phyloP scores from a whole-genome alignment of 2,113 vertebrate species.

The Callospermophilus lateralis region DNA sequence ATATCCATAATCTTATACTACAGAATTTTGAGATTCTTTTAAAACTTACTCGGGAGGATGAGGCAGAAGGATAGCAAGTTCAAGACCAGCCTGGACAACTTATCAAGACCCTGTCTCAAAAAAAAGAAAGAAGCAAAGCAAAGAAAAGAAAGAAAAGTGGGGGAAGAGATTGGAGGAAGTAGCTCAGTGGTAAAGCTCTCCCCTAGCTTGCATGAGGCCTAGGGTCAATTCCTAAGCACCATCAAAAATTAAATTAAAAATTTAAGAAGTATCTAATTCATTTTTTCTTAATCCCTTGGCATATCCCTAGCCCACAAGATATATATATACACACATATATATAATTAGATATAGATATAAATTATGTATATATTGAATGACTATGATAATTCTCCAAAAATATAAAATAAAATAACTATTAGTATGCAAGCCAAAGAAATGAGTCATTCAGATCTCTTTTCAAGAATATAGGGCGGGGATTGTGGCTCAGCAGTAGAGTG shows the following conservation, averaged over 20 bases:
- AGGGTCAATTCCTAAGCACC: neutral
- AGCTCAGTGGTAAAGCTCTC: neutral
- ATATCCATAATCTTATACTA: neutral
- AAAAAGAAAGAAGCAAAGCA: no score
- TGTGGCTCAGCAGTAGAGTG: no score
- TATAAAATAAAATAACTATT: neutral
- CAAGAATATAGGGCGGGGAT: neutral
- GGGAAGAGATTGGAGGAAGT: no score
- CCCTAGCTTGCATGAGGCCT: neutral
- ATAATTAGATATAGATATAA: neutral
- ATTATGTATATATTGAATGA: slow-evolving; percentile 12
- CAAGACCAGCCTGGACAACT: neutral
- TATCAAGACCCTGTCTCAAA: neutral
- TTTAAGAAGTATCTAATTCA: neutral
- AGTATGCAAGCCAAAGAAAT: slow-evolving; percentile 11
- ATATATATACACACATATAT: neutral
- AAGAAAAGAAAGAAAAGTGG: no score
- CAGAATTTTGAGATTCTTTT: neutral
- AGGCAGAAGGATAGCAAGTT: neutral
- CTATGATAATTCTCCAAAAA: neutral
- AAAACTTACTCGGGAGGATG: neutral
- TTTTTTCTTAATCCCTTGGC: neutral
- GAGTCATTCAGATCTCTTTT: slow-evolving; percentile 1
- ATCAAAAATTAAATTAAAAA: neutral
- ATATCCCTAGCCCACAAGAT: neutral